Percentiles rank a stretch among this genome's conserved stretches.
These are phyloP conservation scores for Halisarca cf. caerulea DNA, from an alignment of 37 sponge, comb jelly and placozoan genomes.

Conservation along the genomic window DNA sequence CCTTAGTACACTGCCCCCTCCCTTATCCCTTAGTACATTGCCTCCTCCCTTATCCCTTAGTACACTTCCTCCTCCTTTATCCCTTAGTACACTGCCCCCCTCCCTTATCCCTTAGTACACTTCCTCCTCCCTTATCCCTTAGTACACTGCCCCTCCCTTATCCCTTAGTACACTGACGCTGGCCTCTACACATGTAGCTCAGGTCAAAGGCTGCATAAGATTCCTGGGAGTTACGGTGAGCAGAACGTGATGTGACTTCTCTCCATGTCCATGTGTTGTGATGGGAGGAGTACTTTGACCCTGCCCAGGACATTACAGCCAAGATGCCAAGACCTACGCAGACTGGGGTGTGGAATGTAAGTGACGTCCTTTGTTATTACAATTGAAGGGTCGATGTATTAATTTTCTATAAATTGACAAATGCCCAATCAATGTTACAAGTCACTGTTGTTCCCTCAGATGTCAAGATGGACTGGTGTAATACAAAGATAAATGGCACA, in stretches of 20 bases:
- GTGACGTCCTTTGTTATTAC: conserved; percentile 6
- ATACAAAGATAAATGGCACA: conserved; percentile 73
- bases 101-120: too few species aligned
- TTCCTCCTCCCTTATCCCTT: too few species aligned
- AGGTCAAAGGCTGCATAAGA: conserved; percentile 61
- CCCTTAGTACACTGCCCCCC: too few species aligned
- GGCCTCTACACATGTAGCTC: conserved; percentile 77
- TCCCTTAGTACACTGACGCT: conserved; percentile 89
- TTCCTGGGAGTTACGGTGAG: conserved; percentile 85
- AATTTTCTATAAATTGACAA: too few species aligned
- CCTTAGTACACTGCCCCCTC: too few species aligned
- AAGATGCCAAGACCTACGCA: conserved; percentile 85
- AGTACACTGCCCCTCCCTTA: too few species aligned
- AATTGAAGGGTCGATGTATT: too few species aligned
- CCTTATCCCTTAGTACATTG: too few species aligned
- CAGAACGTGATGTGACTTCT: neutral
- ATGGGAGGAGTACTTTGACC: neutral
- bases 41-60: too few species aligned
- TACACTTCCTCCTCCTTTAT: too few species aligned
- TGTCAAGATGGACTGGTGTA: conserved; percentile 94
- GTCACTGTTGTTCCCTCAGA: conserved; percentile 37
- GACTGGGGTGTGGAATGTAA: conserved; percentile 85
- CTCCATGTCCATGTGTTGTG: neutral
- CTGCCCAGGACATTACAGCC: conserved; percentile 63
- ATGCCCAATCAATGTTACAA: too few species aligned